Conservation (phyloP, 2,797 vertebrate genomes). For the Gastrophryne carolinensis region DNA sequence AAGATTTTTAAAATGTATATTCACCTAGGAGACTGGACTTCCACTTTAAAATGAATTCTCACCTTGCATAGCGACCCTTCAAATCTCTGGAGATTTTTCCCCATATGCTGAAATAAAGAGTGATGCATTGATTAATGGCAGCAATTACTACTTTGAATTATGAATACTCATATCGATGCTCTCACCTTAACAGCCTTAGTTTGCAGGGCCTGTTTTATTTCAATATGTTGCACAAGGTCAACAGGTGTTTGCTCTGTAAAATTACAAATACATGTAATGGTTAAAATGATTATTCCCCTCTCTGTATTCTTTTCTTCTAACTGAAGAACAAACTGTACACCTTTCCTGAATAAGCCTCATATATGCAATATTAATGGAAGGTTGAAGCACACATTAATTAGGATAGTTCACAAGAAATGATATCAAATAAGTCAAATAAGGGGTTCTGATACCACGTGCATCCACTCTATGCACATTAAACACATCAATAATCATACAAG, state of each 20-base stretch:
- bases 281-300: too few species aligned
- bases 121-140: background rate
- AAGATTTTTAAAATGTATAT: background rate
- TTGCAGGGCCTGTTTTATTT: conserved; percentile 79
- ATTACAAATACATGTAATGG: background rate
- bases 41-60: conserved; percentile 59
- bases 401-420: too few species aligned
- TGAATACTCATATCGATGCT: background rate
- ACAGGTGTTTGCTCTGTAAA: conserved; percentile 78
- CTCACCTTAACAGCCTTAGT: conserved; percentile 74
- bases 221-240: conserved; percentile 77
- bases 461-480: too few species aligned
- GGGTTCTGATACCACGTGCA: too few species aligned
- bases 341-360: too few species aligned
- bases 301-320: background rate
- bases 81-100: conserved; percentile 59
- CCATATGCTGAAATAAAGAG: conserved; percentile 10
- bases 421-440: too few species aligned
- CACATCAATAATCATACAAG: too few species aligned
- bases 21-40: conserved; percentile 89
- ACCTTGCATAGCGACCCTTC: conserved; percentile 92
- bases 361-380: too few species aligned
- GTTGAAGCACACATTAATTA: too few species aligned
- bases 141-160: background rate
- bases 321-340: too few species aligned